Base-by-base conservation (phyloP, 2,888 invertebrate genomes). In the Acholoe squamosa region DNA sequence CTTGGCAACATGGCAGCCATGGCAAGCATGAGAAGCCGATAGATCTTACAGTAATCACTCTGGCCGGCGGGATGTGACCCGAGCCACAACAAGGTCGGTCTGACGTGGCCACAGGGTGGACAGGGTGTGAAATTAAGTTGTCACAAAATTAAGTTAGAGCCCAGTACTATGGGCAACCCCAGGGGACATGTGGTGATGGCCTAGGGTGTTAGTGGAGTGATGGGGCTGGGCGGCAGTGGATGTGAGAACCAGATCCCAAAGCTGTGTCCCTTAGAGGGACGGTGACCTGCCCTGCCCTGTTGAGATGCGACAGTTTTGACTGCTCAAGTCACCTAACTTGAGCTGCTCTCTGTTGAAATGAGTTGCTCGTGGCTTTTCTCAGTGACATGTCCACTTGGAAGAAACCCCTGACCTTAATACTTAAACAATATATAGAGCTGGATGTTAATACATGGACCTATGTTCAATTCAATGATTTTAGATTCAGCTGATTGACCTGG, bases 111-210 rank as follows among this genome's bases (percentile, higher is more conserved):
- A 61, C 19, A 61, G 61, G 61, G 61, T 71, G 71, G 71, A 71
- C 71, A 71, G 71, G 71, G 71, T 28, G 31, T 71, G 71, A 71
- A 71, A 71, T 71, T 71, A 71, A 61, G 61, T 61, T 61, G 22
- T 61, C 61, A 61, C 61, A 61, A 61, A 61, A 61, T 61, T 61
- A n/a, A 61, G 61, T 61, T 61, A 61, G 61, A n/a, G 19, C n/a
- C 3, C 61, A 61, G 61, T 14, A 19, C 22, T 19, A 61, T 7
- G 43, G 22, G 61, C 61, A 12, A 61, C 61, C 61, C 61, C n/a
- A 3, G 14, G 61, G 61, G 61, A 61, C 61, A 61, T n/a, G 61
- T n/a, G n/a, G 61, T n/a, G 61, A 61, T n/a, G 22, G 43, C 43
- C 10, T 7, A 10, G 22, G 61, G 61, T 61, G 61, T 12, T 61